Evolutionary conservation across 2,797 vertebrate species (phyloP).

Genomic region (Neomorphus geoffroyi): DNA sequence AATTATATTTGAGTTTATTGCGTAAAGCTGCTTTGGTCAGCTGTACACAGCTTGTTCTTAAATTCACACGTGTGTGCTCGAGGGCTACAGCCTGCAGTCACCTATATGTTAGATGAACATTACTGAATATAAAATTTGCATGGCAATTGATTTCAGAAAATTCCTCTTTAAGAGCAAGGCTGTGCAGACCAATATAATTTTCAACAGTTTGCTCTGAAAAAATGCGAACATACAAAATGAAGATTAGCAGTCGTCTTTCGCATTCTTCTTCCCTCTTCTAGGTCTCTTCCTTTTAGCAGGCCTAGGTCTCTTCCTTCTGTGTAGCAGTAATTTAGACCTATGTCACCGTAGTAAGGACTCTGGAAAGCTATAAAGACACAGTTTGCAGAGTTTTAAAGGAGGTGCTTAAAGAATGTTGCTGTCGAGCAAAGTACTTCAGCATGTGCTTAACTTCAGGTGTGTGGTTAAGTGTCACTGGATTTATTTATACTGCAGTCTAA

Average conservation of each 20-base stretch:
- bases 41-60: neutral
- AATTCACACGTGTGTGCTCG: neutral
- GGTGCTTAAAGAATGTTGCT: constrained; percentile 68
- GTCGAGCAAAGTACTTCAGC: constrained; percentile 58
- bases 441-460: constrained; percentile 55
- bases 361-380: constrained; percentile 54
- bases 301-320: neutral
- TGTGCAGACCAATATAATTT: neutral
- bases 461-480: constrained; percentile 15
- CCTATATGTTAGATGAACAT: neutral
- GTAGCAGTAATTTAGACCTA: constrained; percentile 38
- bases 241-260: neutral
- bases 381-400: constrained; percentile 61
- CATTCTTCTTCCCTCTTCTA: neutral
- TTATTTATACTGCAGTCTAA: constrained; percentile 17
- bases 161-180: neutral
- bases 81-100: neutral
- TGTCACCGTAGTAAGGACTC: constrained; percentile 30
- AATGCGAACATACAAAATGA: neutral
- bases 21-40: neutral
- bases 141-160: neutral
- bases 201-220: neutral
- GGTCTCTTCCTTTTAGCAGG: neutral
- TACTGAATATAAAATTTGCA: neutral
- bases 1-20: neutral